Evolutionary conservation across 2,888 invertebrate species (phyloP), one percentile per base, ranked within the genome.

Genomic region (Drosophila hamatofila): DNA sequence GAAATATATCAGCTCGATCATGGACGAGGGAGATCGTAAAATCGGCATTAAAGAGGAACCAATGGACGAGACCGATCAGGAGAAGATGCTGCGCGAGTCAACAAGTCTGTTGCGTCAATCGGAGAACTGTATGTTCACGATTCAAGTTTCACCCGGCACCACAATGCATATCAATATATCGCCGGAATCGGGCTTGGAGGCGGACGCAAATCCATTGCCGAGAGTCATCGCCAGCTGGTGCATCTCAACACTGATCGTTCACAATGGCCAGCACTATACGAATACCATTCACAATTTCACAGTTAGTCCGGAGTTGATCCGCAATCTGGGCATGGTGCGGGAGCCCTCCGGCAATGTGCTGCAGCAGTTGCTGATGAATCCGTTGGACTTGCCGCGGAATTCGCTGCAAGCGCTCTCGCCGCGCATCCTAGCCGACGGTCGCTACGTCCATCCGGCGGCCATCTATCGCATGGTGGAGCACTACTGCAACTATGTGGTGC

Each of bases 161-260:
- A 56, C 12, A 6, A 52, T 71, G 33, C 56, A 68, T 11, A 68
- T 70, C 4, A 41, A 61, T 21, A 46, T 70, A 6, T 12, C 25
- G 9, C 21, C 33, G 1, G 52, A 70, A 25, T 12, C 4, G n/a
- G 12, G 12, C 3, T 0, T 27, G n/a, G 52, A 33, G 5, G 0
- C 25, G 2, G 7, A 27, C 2, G 3, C 25, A 6, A 12, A 61
- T 25, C 23, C 9, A 2, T n/a, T n/a, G 9, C 9, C 42, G 0
- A 12, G 12, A 0, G 9, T 9, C 0, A 4, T 18, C 4, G n/a
- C 14, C n/a, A 37, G 35, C 12, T 72, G 72, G 66, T 54, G 72
- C 37, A 72, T 72, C 14, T 71, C 71, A 2, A 66, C 72, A 0
- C 12, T 71, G 11, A 21, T 72, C 23, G 18, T 66, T 0, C 66